These are phyloP conservation scores for Archegozetes longisetosus DNA, from an alignment of 1,140 invertebrate genomes.

Conservation along the genomic window DNA sequence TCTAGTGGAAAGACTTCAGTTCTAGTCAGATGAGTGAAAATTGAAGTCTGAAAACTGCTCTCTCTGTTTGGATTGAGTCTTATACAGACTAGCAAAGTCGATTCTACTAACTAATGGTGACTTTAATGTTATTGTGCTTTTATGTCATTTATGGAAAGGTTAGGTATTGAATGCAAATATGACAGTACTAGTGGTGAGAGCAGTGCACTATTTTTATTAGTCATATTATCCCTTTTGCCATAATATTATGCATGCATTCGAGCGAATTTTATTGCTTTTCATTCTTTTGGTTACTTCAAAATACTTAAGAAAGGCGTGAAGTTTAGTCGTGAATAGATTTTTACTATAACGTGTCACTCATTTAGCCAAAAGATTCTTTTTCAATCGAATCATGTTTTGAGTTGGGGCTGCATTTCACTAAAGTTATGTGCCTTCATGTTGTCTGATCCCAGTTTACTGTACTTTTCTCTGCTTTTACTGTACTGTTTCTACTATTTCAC, in stretches of 20 bases:
- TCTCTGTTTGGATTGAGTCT: too few relatives aligned
- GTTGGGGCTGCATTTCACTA: neutral
- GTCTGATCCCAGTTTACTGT: neutral
- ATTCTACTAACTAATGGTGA: too few relatives aligned
- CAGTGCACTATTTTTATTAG: neutral
- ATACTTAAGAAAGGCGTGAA: neutral
- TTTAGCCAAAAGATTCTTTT: neutral
- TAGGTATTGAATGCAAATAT: neutral
- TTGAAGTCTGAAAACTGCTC: too few relatives aligned
- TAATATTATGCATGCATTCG: neutral
- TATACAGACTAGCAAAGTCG: too few relatives aligned
- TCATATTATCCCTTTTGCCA: neutral
- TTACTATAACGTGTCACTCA: neutral
- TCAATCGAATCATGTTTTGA: too few relatives aligned
- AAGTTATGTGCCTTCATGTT: neutral
- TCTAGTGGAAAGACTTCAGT: too few relatives aligned
- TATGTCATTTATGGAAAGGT: too few relatives aligned
- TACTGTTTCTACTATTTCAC: neutral
- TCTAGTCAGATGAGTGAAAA: too few relatives aligned
- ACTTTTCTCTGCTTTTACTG: neutral
- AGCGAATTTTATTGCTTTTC: neutral
- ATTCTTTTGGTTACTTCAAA: neutral
- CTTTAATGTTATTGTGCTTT: too few relatives aligned
- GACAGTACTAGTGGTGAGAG: neutral
- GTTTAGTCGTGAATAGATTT: neutral